Evolutionary conservation across 2,113 vertebrate species (phyloP), one percentile per base, ranked within the genome.

Genomic region (Electrona antarctica): DNA sequence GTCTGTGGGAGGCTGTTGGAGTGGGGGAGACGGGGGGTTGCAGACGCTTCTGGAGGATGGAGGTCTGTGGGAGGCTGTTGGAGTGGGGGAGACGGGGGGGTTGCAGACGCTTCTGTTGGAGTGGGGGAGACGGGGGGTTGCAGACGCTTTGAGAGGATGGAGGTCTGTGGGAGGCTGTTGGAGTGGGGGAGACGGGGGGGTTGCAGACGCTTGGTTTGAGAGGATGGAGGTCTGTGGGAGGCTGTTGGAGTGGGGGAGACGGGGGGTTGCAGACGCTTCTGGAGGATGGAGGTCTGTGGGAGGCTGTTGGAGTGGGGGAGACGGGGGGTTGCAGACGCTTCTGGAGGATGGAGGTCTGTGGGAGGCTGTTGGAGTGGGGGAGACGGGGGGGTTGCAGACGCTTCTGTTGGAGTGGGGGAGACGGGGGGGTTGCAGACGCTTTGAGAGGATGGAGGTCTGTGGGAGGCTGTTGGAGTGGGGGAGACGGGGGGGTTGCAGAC

Each of bases 131-230:
- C 1, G 52, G 57, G 33, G 33, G 69, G 85, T 82, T 90, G 85
- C 87, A 92, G n/a, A n/a, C n/a, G n/a, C n/a, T 92, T 92, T 80
- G 87, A 91, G 88, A 21, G 21, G 86, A 92, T 21, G 21, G n/a
- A n/a, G 74, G 85, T 90, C 91, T 91, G 92, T 92, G 88, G 92
- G 92, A 93, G 92, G 91, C 79, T 88, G 90, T 64, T 29, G 48
- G 79, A 83, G 64, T 45, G 78, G 85, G 79, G 78, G 13, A 80
- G 1, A 2, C 1, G 52, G 57, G 33, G 33, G 69, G 85, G n/a
- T 82, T 90, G 85, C 87, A 92, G n/a, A n/a, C n/a, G n/a, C n/a
- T n/a, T n/a, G 90, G 90, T 92, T 92, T 80, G 87, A 91, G 88
- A 21, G 21, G 86, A 92, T 21, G 21, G n/a, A n/a, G 74, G 85